phyloP scores from a whole-genome alignment of 2,113 vertebrate species.

The Cairina moschata region DNA sequence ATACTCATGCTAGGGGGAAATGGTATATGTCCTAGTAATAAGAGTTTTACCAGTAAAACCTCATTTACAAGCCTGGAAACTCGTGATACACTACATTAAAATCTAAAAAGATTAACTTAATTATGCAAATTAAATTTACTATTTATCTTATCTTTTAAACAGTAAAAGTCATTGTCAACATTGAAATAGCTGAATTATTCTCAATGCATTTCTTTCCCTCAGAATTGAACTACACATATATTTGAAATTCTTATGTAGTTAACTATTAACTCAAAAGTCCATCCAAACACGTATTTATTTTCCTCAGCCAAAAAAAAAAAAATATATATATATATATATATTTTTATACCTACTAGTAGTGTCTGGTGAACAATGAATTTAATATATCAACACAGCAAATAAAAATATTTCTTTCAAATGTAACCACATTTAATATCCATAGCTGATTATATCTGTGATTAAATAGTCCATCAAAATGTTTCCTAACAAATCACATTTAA shows the following conservation, averaged over 20 bases:
- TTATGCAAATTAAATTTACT: slow-evolving; percentile 68
- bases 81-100: slow-evolving; percentile 65
- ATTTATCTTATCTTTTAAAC: slow-evolving; percentile 60
- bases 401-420: neutral
- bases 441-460: neutral
- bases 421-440: neutral
- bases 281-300: neutral
- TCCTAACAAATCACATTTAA: neutral
- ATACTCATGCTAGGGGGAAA: slow-evolving; percentile 37
- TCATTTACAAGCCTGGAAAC: slow-evolving; percentile 62
- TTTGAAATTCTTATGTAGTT: neutral
- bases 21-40: slow-evolving; percentile 49
- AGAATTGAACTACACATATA: neutral
- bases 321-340: neutral
- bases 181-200: slow-evolving; percentile 30
- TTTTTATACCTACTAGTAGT: neutral
- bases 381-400: neutral
- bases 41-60: slow-evolving; percentile 62
- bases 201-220: slow-evolving; percentile 14
- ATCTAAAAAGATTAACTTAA: slow-evolving; percentile 70
- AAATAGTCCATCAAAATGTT: neutral
- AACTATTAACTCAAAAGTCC: neutral
- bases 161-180: slow-evolving; percentile 61
- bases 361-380: neutral
- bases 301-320: neutral